phyloP scores from a whole-genome alignment of 2,797 vertebrate genomes.

The Alfaro cultratus region DNA sequence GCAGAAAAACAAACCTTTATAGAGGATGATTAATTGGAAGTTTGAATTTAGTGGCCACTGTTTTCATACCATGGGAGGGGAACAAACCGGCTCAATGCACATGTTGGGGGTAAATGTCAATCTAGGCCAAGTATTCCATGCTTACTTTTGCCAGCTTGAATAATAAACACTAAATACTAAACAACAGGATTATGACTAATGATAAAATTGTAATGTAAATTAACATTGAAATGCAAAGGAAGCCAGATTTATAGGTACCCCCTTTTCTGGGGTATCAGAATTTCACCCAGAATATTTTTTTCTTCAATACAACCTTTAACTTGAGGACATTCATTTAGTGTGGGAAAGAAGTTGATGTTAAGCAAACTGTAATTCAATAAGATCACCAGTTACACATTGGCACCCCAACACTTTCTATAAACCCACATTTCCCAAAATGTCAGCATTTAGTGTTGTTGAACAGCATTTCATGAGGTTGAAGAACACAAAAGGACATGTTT shows the following conservation, averaged over 20 bases:
- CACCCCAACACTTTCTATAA: not conserved
- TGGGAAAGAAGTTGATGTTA: not conserved
- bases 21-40: constrained; percentile 71
- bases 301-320: not conserved
- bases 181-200: constrained; percentile 19
- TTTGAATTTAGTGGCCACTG: constrained; percentile 55
- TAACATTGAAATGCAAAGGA: not conserved
- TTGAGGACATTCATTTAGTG: not conserved
- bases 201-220: constrained; percentile 41
- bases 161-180: constrained; percentile 34
- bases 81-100: constrained; percentile 46
- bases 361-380: not conserved
- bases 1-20: constrained; percentile 56
- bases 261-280: not conserved
- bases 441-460: not conserved
- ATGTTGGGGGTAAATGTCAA: constrained; percentile 41
- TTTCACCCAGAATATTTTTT: not conserved
- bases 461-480: not conserved
- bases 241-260: not conserved
- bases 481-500: not conserved
- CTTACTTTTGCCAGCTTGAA: constrained; percentile 52
- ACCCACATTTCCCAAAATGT: not conserved
- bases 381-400: not conserved
- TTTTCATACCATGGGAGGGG: constrained; percentile 54
- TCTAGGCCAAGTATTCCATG: constrained; percentile 30